A percentile compares a stretch with the other conserved stretches of the same genome.
Evolutionary conservation across 2,888 invertebrate species (phyloP).

Genomic region (Ochlodes sylvanus): DNA sequence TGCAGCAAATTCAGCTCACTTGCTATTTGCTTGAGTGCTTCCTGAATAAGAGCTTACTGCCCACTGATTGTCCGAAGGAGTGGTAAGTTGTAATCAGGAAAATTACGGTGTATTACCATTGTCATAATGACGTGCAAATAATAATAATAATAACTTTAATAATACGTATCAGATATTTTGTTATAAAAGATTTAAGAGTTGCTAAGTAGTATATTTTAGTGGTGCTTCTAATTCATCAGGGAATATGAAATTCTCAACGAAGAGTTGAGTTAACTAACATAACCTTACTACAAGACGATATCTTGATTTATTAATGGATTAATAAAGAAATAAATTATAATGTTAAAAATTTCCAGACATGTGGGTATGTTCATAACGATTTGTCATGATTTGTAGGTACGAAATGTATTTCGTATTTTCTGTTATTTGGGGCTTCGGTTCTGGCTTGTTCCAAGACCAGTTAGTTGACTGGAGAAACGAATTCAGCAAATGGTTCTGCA

Average conservation of each 20-base stretch:
- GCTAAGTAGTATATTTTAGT: no score
- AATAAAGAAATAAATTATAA: no score
- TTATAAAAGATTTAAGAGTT: no score
- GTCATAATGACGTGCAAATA: no score
- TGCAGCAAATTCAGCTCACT: slow-evolving; percentile 94
- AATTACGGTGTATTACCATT: not conserved
- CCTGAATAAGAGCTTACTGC: slow-evolving; percentile 91
- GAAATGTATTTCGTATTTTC: slow-evolving; percentile 97
- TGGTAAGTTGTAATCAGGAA: slow-evolving; percentile 79
- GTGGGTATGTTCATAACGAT: not conserved
- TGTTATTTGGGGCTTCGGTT: slow-evolving; percentile 97
- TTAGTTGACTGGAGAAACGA: slow-evolving; percentile 96
- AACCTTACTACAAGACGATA: no score
- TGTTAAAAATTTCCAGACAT: no score
- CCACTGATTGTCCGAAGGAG: slow-evolving; percentile 96
- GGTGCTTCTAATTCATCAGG: no score
- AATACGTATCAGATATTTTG: no score
- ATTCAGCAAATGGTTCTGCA: slow-evolving; percentile 97
- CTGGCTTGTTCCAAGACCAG: slow-evolving; percentile 95
- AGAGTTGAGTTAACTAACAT: no score
- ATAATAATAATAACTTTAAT: no score
- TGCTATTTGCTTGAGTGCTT: slow-evolving; percentile 95
- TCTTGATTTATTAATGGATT: no score
- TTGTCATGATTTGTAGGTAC: slow-evolving; percentile 77
- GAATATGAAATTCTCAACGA: no score